These are phyloP conservation scores for Ichneumoninae sp. DNA, from an alignment of 2,888 invertebrate genomes.

Conservation along the genomic window DNA sequence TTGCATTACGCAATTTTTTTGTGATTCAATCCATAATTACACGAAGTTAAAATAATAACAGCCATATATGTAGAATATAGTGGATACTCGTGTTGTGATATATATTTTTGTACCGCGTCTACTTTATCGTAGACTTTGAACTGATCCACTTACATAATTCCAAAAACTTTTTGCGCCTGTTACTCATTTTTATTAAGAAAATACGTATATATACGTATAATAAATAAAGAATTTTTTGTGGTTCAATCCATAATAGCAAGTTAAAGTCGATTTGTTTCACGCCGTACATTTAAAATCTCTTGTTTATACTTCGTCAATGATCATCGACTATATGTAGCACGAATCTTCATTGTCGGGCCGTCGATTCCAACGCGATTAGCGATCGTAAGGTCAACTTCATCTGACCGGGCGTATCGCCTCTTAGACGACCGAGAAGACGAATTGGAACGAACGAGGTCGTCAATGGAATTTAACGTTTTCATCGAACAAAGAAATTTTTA, in stretches of 20 bases:
- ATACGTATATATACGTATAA: no score
- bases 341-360: neutral
- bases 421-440: neutral
- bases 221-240: no score
- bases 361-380: slow-evolving; percentile 43
- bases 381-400: slow-evolving; percentile 41
- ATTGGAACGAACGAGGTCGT: neutral
- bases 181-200: neutral
- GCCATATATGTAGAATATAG: no score
- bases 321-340: slow-evolving; percentile 18
- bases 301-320: slow-evolving; percentile 25
- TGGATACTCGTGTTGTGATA: neutral
- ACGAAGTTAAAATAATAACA: no score
- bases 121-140: neutral
- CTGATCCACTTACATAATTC: no score
- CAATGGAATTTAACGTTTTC: neutral
- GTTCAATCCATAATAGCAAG: no score
- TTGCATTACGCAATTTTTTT: no score
- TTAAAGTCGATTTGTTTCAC: neutral
- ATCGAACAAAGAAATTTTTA: neutral
- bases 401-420: neutral
- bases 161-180: neutral
- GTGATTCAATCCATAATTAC: no score
- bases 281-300: neutral
- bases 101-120: neutral